Conservation (phyloP, 1,140 invertebrate species). For the Zaprionus tsacasi region DNA sequence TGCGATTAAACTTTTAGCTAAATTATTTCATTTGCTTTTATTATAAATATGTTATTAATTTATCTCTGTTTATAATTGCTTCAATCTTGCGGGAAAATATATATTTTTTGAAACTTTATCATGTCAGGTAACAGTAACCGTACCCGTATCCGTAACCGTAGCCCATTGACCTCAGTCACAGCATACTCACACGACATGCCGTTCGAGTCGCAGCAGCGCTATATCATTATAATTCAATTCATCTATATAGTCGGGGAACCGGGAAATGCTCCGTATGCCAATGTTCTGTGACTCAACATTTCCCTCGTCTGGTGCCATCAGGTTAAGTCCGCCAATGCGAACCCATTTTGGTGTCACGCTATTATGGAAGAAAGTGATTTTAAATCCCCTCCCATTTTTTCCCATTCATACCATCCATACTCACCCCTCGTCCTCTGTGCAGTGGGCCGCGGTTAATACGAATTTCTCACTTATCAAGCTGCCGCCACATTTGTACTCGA, state of each 20-base stretch:
- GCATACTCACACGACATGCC: slow-evolving; percentile 62
- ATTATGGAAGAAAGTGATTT: not conserved
- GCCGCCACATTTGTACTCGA: slow-evolving; percentile 82
- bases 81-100: not conserved
- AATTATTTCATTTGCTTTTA: not conserved
- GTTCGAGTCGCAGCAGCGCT: slow-evolving; percentile 55
- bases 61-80: slow-evolving; percentile 2
- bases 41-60: not conserved
- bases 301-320: slow-evolving; percentile 53
- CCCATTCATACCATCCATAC: slow-evolving; percentile 13
- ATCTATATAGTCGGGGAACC: slow-evolving; percentile 61
- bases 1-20: not conserved
- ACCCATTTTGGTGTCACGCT: slow-evolving; percentile 66
- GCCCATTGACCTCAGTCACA: slow-evolving; percentile 1
- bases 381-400: not conserved
- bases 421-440: slow-evolving; percentile 66
- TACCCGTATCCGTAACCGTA: not conserved
- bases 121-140: not conserved
- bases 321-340: slow-evolving; percentile 72
- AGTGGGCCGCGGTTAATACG: slow-evolving; percentile 79
- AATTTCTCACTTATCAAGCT: slow-evolving; percentile 83
- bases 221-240: slow-evolving; percentile 74
- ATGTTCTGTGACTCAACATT: slow-evolving; percentile 52
- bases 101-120: not conserved
- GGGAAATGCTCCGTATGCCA: slow-evolving; percentile 47